Conservation (phyloP, 37 sponge, comb jelly and placozoan genomes). For the Ianthella basta region DNA sequence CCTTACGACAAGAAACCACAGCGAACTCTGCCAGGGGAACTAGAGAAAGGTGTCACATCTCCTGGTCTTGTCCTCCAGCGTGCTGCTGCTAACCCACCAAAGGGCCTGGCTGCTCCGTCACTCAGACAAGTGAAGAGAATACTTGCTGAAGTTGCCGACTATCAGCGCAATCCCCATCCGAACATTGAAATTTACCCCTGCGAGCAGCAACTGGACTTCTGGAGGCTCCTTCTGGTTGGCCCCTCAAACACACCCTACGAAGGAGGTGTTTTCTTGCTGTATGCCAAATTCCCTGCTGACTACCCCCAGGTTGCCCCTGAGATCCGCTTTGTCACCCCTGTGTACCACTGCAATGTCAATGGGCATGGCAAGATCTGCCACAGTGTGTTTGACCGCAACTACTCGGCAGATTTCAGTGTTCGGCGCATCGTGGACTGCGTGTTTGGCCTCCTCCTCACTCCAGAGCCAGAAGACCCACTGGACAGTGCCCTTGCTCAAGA, state of each 20-base stretch:
- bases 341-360: slow-evolving; percentile 56
- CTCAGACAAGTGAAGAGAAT: slow-evolving; percentile 10
- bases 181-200: slow-evolving; percentile 32
- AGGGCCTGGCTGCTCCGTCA: not conserved
- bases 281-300: slow-evolving; percentile 19
- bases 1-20: slow-evolving; percentile 29
- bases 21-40: slow-evolving; percentile 23
- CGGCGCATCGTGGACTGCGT: slow-evolving; percentile 31
- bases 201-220: slow-evolving; percentile 14
- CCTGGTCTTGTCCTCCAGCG: not conserved
- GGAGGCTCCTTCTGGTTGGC: slow-evolving; percentile 33
- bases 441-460: slow-evolving; percentile 31
- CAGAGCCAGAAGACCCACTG: slow-evolving; percentile 49
- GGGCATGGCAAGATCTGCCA: slow-evolving; percentile 38
- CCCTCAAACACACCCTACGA: slow-evolving; percentile 32
- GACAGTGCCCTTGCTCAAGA: slow-evolving; percentile 47
- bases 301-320: slow-evolving; percentile 45
- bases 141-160: slow-evolving; percentile 1
- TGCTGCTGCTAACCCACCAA: not conserved
- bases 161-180: slow-evolving; percentile 16
- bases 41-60: slow-evolving; percentile 11
- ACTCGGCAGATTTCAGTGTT: slow-evolving; percentile 4
- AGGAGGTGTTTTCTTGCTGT: slow-evolving; percentile 31
- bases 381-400: slow-evolving; percentile 13
- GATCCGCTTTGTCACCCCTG: slow-evolving; percentile 36